Conservation (phyloP, 1,140 invertebrate genomes). For the Cryptotermes secundus region DNA sequence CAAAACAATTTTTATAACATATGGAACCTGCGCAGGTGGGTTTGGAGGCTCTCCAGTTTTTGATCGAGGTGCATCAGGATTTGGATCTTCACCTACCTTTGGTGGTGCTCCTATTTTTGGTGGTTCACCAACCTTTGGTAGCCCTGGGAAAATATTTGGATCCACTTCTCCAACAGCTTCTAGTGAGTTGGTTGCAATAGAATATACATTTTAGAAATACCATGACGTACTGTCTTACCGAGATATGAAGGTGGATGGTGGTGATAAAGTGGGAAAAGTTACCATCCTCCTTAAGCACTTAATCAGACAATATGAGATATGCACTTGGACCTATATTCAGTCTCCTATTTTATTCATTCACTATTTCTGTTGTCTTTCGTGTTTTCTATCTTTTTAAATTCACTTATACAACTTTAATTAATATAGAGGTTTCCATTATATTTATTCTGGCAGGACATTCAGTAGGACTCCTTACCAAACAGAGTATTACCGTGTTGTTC, state of each 20-base stretch:
- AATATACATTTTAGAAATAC: background rate
- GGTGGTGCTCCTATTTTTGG: slow-evolving; percentile 54
- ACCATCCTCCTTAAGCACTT: too few relatives aligned
- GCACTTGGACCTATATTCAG: background rate
- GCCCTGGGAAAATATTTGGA: slow-evolving; percentile 37
- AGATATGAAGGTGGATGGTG: too few relatives aligned
- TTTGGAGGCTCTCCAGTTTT: slow-evolving; percentile 32
- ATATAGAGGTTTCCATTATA: too few relatives aligned
- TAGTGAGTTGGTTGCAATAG: background rate
- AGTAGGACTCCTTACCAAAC: too few relatives aligned
- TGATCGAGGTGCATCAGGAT: slow-evolving; percentile 43
- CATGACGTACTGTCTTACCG: background rate
- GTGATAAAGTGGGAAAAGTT: too few relatives aligned
- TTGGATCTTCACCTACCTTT: slow-evolving; percentile 52
- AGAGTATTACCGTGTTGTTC: too few relatives aligned
- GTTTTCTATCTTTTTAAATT: background rate
- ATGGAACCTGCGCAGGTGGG: slow-evolving; percentile 12
- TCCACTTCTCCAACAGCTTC: slow-evolving; percentile 23
- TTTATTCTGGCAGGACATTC: too few relatives aligned
- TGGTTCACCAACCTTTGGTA: slow-evolving; percentile 36
- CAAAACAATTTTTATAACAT: too few relatives aligned
- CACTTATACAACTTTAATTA: too few relatives aligned
- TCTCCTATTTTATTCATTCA: background rate
- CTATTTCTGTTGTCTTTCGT: background rate
- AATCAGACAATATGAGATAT: too few relatives aligned